A percentile compares a stretch with the other conserved stretches of the same genome.
These are phyloP conservation scores for Ophthalmolycus amberensis DNA, from an alignment of 2,113 vertebrate species.

Conservation along the genomic window DNA sequence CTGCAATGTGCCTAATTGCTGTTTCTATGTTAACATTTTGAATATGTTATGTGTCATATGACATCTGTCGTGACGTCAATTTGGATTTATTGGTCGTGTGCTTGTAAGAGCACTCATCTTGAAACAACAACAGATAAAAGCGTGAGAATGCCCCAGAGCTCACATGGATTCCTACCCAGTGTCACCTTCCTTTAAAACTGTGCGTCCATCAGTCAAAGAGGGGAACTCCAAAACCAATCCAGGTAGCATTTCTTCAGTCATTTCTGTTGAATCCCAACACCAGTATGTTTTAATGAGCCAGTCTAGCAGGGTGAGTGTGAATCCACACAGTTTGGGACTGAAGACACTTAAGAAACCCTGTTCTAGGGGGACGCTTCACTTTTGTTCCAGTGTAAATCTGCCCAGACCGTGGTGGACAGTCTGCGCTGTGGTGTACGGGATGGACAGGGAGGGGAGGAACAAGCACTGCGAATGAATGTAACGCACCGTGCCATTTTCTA, in stretches of 20 bases:
- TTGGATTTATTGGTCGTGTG: conserved; percentile 32
- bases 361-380: conserved; percentile 58
- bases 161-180: conserved; percentile 20
- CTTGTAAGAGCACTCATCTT: conserved; percentile 11
- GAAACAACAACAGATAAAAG: conserved; percentile 9
- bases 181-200: conserved; percentile 28
- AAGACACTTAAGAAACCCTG: conserved; percentile 58
- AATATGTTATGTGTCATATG: conserved; percentile 24
- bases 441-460: conserved; percentile 31
- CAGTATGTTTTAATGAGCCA: conserved; percentile 35
- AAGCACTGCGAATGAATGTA: conserved; percentile 82
- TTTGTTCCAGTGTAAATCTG: conserved; percentile 57
- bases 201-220: conserved; percentile 26
- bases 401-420: conserved; percentile 19
- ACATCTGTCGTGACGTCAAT: conserved; percentile 51
- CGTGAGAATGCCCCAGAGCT: conserved; percentile 6
- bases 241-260: conserved; percentile 56
- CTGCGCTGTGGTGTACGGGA: conserved; percentile 13
- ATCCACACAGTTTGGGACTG: conserved; percentile 45
- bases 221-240: conserved; percentile 38
- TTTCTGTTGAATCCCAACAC: conserved; percentile 53
- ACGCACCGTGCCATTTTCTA: conserved; percentile 82
- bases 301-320: conserved; percentile 27
- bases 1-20: conserved; percentile 52
- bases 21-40: conserved; percentile 36